Percentiles rank a stretch among this genome's conserved stretches.
Evolutionary conservation across 2,888 invertebrate species (phyloP).

Genomic region (Trissolcus brochymenae): DNA sequence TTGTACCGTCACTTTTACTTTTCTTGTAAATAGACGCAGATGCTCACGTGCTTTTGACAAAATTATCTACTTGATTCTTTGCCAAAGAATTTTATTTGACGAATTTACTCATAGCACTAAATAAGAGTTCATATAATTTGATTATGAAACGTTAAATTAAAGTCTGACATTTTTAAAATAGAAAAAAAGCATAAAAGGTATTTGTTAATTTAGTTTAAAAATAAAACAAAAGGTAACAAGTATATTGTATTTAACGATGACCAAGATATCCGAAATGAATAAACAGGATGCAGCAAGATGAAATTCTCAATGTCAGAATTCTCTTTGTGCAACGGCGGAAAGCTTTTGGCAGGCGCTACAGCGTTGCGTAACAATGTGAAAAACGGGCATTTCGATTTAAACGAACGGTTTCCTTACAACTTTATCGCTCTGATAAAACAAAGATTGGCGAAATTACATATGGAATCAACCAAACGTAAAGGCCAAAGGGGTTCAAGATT

Average conservation of each 20-base stretch:
- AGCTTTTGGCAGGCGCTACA: conserved; percentile 9
- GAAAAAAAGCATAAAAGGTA: neutral
- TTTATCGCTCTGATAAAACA: too few relatives aligned
- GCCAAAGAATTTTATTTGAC: conserved; percentile 33
- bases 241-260: too few relatives aligned
- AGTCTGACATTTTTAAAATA: neutral
- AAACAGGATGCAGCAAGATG: too few relatives aligned
- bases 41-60: conserved; percentile 37
- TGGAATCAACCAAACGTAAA: too few relatives aligned
- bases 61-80: conserved; percentile 14
- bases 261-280: too few relatives aligned
- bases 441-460: too few relatives aligned
- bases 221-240: too few relatives aligned
- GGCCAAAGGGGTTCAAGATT: too few relatives aligned
- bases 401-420: too few relatives aligned
- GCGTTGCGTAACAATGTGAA: conserved; percentile 6
- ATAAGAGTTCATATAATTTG: neutral
- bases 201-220: too few relatives aligned
- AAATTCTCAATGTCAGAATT: conserved; percentile 15
- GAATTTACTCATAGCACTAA: neutral
- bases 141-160: too few relatives aligned
- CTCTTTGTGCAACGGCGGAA: neutral
- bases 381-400: neutral
- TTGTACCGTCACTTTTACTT: conserved; percentile 28
- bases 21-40: conserved; percentile 29